Evolutionary conservation across 1,140 invertebrate species (phyloP).

Genomic region (Octopus sinensis): DNA sequence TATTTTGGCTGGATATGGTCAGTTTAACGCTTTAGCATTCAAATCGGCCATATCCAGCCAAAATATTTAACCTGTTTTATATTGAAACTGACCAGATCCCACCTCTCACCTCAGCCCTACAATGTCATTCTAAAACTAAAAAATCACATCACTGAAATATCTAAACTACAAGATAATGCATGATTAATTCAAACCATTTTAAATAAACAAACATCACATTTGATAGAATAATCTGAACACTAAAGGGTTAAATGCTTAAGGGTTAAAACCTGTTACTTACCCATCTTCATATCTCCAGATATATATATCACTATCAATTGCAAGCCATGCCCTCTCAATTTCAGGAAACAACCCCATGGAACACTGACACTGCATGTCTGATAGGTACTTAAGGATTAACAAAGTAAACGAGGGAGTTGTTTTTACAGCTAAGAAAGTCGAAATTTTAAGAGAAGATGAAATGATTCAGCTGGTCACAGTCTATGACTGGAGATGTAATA

Average conservation of each 20-base stretch:
- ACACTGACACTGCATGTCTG: slow-evolving; percentile 78
- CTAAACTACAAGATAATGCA: no score
- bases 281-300: slow-evolving; percentile 91
- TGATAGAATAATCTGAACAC: neutral
- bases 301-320: slow-evolving; percentile 97
- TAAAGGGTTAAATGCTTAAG: slow-evolving; percentile 1
- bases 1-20: neutral
- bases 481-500: neutral
- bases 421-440: neutral
- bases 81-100: neutral
- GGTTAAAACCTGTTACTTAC: slow-evolving; percentile 49
- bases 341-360: slow-evolving; percentile 95
- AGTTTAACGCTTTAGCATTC: neutral
- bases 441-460: neutral
- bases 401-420: neutral
- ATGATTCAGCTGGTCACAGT: neutral
- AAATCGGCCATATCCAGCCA: neutral
- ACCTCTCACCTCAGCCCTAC: no score
- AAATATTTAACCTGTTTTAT: neutral
- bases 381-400: neutral
- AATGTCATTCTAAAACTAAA: no score
- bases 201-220: neutral
- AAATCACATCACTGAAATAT: no score
- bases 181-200: no score
- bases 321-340: slow-evolving; percentile 92